These are phyloP conservation scores for Okapia johnstoni DNA, from an alignment of 2,113 vertebrate genomes.

Conservation along the genomic window DNA sequence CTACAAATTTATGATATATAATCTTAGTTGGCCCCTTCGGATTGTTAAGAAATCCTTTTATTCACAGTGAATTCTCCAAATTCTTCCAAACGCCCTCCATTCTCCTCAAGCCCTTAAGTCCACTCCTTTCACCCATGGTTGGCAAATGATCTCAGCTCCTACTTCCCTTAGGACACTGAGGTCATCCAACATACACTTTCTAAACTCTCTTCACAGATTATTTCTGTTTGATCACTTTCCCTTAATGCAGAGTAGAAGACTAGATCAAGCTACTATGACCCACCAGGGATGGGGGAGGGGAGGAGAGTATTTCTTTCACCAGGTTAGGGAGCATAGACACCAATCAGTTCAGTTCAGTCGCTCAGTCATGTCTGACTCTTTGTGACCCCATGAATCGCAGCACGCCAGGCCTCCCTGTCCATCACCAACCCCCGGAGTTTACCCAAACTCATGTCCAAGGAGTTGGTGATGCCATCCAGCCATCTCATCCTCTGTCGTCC, in stretches of 20 bases:
- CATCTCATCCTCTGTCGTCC: too few relatives aligned
- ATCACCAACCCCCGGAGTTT: too few relatives aligned
- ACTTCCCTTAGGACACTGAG: not conserved
- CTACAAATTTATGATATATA: conserved; percentile 14
- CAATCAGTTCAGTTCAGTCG: too few relatives aligned
- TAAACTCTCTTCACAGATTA: not conserved
- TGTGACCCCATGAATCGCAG: too few relatives aligned
- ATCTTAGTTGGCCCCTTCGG: not conserved
- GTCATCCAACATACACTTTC: not conserved
- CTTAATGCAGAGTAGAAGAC: not conserved
- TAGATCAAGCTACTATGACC: not conserved
- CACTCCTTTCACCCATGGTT: not conserved
- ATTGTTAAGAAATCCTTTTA: not conserved
- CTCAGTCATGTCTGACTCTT: too few relatives aligned
- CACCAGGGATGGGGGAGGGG: not conserved
- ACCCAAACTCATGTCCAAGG: too few relatives aligned
- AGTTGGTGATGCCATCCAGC: too few relatives aligned
- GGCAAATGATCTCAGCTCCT: not conserved
- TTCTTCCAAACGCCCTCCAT: not conserved
- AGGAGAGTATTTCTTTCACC: not conserved
- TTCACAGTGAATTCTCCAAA: conserved; percentile 3
- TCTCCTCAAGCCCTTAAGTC: not conserved
- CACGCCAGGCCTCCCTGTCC: too few relatives aligned
- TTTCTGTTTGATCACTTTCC: not conserved
- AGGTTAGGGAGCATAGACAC: not conserved